A percentile compares a stretch with the other conserved stretches of the same genome.
These are phyloP conservation scores for Colinus virginianus DNA, from an alignment of 2,113 vertebrate species.

Conservation along the genomic window DNA sequence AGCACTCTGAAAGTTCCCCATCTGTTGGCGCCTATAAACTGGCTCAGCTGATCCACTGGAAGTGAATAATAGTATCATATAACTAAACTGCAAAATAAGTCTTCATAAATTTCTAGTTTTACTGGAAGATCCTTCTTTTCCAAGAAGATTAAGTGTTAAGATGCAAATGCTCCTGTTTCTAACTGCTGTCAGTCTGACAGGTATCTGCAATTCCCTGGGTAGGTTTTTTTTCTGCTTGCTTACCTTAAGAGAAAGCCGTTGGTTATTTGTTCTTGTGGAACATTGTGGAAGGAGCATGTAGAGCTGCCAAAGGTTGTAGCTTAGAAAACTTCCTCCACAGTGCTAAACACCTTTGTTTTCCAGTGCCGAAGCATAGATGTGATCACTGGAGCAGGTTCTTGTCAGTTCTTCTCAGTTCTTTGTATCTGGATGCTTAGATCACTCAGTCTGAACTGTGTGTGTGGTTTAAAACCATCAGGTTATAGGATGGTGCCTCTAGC, in stretches of 20 bases:
- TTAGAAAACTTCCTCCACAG: neutral
- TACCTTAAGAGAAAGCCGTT: slow-evolving; percentile 66
- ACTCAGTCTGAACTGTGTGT: slow-evolving; percentile 34
- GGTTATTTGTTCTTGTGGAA: slow-evolving; percentile 23
- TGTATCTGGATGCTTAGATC: slow-evolving; percentile 22
- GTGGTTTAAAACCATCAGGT: slow-evolving; percentile 79
- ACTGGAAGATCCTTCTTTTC: neutral
- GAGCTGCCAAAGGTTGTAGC: neutral
- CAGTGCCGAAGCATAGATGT: neutral
- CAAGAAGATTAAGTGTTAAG: neutral
- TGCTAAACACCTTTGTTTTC: neutral
- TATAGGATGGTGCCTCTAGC: slow-evolving; percentile 73
- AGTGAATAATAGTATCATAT: neutral
- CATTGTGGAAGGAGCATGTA: slow-evolving; percentile 7
- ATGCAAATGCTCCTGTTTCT: neutral
- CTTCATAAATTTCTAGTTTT: neutral
- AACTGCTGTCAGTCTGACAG: neutral
- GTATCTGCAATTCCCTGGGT: neutral
- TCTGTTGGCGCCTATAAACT: neutral
- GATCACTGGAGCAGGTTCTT: neutral
- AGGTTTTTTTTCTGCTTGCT: slow-evolving; percentile 32
- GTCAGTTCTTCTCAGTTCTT: neutral
- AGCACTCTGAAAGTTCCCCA: neutral
- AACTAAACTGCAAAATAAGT: neutral
- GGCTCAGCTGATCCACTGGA: neutral